A percentile compares a stretch with the other conserved stretches of the same genome.
These are phyloP conservation scores for Myotis brandtii DNA, from an alignment of 2,113 vertebrate species.

Conservation along the genomic window DNA sequence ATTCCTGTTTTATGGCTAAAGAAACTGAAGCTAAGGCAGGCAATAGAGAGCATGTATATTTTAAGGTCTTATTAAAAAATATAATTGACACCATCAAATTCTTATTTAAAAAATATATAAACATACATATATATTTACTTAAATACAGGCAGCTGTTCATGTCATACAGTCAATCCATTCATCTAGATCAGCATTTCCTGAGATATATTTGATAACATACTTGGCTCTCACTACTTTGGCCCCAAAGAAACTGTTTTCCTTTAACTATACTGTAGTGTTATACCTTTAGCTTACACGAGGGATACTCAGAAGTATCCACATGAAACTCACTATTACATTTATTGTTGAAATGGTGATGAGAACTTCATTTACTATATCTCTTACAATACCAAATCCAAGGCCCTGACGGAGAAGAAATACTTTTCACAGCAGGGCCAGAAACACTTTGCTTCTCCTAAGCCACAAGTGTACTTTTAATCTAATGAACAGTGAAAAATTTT, in stretches of 20 bases:
- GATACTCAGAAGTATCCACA: neutral
- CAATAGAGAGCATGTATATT: neutral
- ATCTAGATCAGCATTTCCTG: neutral
- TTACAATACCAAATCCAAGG: neutral
- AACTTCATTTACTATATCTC: neutral
- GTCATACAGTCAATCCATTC: neutral
- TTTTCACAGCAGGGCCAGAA: neutral
- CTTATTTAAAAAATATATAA: slow-evolving; percentile 1
- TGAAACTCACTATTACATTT: slow-evolving; percentile 16
- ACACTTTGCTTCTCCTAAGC: slow-evolving; percentile 1
- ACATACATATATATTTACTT: neutral
- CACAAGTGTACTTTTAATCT: neutral
- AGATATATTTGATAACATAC: neutral
- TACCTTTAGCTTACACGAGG: neutral
- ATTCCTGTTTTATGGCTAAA: slow-evolving; percentile 34
- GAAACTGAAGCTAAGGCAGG: neutral
- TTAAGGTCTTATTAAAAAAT: slow-evolving; percentile 50
- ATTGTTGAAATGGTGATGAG: neutral
- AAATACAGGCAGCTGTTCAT: neutral
- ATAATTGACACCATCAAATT: neutral
- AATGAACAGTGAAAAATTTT: neutral
- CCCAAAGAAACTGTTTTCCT: neutral
- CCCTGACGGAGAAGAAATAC: neutral
- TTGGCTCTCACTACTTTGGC: neutral
- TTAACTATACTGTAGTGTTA: neutral